phyloP scores from a whole-genome alignment of 2,113 vertebrate genomes.

The Thymallus thymallus region DNA sequence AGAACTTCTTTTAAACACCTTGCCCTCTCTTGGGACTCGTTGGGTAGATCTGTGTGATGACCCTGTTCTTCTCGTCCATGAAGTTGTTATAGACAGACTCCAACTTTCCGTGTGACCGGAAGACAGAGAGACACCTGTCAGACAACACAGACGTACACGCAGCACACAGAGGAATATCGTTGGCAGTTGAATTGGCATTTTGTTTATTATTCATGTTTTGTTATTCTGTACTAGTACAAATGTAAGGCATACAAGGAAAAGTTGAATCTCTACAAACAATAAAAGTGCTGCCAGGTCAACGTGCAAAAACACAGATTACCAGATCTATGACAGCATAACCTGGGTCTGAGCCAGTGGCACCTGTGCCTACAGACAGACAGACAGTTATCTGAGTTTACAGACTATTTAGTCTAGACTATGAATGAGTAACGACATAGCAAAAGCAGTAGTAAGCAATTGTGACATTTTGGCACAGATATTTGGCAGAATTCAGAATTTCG shows the following conservation, averaged over 20 bases:
- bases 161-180: background rate
- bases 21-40: conserved; percentile 79
- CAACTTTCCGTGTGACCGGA: conserved; percentile 72
- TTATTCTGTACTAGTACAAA: background rate
- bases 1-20: conserved; percentile 65
- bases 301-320: conserved; percentile 59
- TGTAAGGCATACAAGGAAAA: conserved; percentile 9
- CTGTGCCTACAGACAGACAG: conserved; percentile 28
- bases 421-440: background rate
- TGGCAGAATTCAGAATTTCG: no score
- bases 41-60: conserved; percentile 82
- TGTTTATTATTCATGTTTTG: background rate
- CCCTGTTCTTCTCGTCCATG: conserved; percentile 82
- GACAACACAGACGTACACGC: conserved; percentile 1
- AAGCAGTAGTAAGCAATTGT: no score
- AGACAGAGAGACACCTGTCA: conserved; percentile 12
- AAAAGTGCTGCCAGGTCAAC: conserved; percentile 23
- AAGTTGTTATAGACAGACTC: conserved; percentile 79
- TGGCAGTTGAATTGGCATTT: background rate
- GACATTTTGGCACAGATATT: background rate
- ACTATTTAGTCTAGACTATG: background rate
- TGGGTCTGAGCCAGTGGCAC: conserved; percentile 32
- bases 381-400: background rate
- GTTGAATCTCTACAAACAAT: conserved; percentile 1
- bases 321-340: conserved; percentile 37